Evolutionary conservation across 2,797 vertebrate genomes (phyloP), one percentile per base, ranked within the genome.

Genomic region (Notolepis coatsorum): DNA sequence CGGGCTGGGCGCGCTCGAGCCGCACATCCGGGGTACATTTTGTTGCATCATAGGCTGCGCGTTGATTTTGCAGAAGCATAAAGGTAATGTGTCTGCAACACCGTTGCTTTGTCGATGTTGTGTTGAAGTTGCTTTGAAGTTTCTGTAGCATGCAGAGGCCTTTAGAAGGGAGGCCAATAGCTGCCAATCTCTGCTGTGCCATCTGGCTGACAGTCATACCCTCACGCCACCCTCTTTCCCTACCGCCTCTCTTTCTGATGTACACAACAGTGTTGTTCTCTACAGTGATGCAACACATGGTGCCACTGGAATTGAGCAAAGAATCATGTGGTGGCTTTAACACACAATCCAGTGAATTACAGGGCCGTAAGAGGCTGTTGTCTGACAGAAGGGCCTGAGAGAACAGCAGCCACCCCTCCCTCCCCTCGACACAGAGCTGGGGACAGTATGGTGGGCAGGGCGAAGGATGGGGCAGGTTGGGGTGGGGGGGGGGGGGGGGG

Each of bases 251-350:
- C 75, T 75, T 68, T 62, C 80, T 87, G 85, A 88, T 90, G 86
- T 88, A 82, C 87, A 88, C n/a, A n/a, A n/a, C n/a, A n/a, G n/a
- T n/a, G 85, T 76, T 58, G n/a, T 73, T 66, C 64, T 71, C 64
- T 65, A 71, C 67, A 60, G 76, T 88, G 88, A 89, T 49, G 82
- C 76, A 86, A 77, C 62, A 8, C 6, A 18, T 30, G 17, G 46
- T 27, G 82, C 74, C 82, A 84, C 73, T 80, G 77, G 62, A 78
- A 84, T 41, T 37, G 72, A 81, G 81, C 80, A 82, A 76, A 76
- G 65, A 74, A 65, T 68, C 72, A 73, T 80, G 69, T 59, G 71
- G 78, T 48, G 58, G 57, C 77, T 84, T 85, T 81, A 87, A 75
- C 74, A 59, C 75, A 84, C 82, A 77, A 83, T 78, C 71, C 58